Percentiles rank a stretch among this genome's conserved stretches.
These are phyloP conservation scores for Tenthredo amoena DNA, from an alignment of 2,888 invertebrate genomes.

Conservation along the genomic window DNA sequence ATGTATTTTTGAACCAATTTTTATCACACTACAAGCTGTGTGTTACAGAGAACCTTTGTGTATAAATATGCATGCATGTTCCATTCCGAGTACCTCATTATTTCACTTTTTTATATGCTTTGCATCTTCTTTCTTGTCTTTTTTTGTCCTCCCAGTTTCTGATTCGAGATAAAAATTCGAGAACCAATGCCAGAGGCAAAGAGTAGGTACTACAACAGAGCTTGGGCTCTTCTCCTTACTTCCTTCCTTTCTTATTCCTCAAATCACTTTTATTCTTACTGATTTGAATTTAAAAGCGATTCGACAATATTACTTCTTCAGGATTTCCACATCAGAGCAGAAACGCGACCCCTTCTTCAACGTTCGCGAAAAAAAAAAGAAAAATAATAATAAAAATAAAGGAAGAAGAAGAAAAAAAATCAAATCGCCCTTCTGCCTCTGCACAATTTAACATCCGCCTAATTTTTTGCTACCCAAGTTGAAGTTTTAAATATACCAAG, in stretches of 20 bases:
- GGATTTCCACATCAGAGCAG: background rate
- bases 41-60: background rate
- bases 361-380: background rate
- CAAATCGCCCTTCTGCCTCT: background rate
- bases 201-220: background rate
- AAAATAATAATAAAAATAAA: background rate
- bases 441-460: background rate
- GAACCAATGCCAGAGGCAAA: background rate
- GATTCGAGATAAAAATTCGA: background rate
- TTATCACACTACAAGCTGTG: background rate
- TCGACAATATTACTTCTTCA: background rate
- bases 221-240: background rate
- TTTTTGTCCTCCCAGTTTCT: background rate
- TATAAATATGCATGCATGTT: background rate
- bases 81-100: background rate
- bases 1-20: background rate
- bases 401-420: background rate
- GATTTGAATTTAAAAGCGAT: conserved; percentile 20
- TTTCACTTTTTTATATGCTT: background rate
- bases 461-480: background rate
- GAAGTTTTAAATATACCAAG: background rate
- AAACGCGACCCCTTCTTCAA: background rate
- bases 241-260: background rate
- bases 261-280: background rate
- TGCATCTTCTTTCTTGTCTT: background rate